Base-by-base conservation (phyloP, 2,888 invertebrate genomes). In the Anodontia alba region DNA sequence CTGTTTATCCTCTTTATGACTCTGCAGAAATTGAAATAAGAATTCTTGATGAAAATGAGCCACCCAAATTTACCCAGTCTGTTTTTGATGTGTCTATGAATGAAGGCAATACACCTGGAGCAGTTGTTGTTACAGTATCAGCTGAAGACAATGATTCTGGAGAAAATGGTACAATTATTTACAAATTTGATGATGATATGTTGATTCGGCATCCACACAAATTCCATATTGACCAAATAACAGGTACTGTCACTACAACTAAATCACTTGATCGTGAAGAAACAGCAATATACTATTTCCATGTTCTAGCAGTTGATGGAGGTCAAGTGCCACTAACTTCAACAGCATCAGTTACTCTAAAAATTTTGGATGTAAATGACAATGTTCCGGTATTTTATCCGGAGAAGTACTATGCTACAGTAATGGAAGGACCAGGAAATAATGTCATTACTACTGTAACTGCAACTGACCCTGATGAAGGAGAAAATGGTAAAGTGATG, bases 381-480 rank as follows among this genome's bases (percentile, higher is more conserved):
- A 98, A 99, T 94, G 96, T 96, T 90, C 99, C 99, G 0, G 96
- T 96, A 91, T 98, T 99, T 95, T 98, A 98, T 95, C 99, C 99
- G 0, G 96, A 96, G 92, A 96, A 96, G 91, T 99, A 99, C 94
- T 97, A 98, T 93, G 96, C 97, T 88, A 96, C 96, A 62, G 95
- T 98, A 62, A 95, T 96, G 46, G 97, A 92, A 95, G 96, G 46
- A 95, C 96, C 77, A 94, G 96, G 29, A 26, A 70, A 81, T 96
- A 97, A 26, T 96, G 96, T 36, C 95, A 96, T 66, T 94, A 96
- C 97, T 26, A 96, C 96, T 94, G 96, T 99, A 29, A 96, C 96
- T 75, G 98, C 98, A 1, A 96, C 95, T 76, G 99, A 99, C 95
- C 96, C 96, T 83, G 99, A 99, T 94, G 97, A 97, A 91, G 97